A percentile compares a stretch with the other conserved stretches of the same genome.
These are phyloP conservation scores for Nomada fucata DNA, from an alignment of 2,888 invertebrate genomes.

Conservation along the genomic window DNA sequence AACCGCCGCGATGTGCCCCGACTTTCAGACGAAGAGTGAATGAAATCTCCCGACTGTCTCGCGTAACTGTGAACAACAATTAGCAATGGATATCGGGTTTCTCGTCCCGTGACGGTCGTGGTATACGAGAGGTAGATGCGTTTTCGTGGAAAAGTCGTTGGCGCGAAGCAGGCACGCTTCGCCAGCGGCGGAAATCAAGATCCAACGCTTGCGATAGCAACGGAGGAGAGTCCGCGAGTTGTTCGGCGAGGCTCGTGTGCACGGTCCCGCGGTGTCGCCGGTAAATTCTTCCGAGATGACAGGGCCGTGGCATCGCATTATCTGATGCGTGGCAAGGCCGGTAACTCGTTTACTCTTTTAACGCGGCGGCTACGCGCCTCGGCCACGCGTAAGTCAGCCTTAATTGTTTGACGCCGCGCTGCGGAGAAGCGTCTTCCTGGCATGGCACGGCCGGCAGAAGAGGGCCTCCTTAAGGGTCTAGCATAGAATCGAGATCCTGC, in stretches of 20 bases:
- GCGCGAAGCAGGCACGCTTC: constrained; percentile 47
- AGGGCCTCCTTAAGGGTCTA: constrained; percentile 51
- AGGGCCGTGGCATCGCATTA: constrained; percentile 72
- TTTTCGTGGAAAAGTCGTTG: constrained; percentile 62
- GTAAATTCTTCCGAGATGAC: constrained; percentile 82
- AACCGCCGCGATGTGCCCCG: too few species aligned
- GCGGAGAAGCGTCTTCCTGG: constrained; percentile 43
- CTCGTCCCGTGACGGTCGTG: neutral
- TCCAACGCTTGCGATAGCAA: constrained; percentile 54
- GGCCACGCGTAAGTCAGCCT: constrained; percentile 76
- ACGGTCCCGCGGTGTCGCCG: constrained; percentile 69
- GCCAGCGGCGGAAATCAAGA: constrained; percentile 50
- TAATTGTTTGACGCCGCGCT: constrained; percentile 78
- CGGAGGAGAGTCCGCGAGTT: constrained; percentile 10
- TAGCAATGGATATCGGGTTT: constrained; percentile 19
- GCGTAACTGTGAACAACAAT: constrained; percentile 14
- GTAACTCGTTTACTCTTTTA: constrained; percentile 71
- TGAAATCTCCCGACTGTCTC: constrained; percentile 9
- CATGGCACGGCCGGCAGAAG: neutral
- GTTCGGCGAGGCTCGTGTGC: constrained; percentile 15
- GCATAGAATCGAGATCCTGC: constrained; percentile 59
- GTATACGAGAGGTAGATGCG: neutral
- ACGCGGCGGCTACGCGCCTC: constrained; percentile 49
- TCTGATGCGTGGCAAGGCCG: constrained; percentile 72
- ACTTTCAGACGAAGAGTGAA: neutral